These are phyloP conservation scores for Cotesia glomerata DNA, from an alignment of 1,140 invertebrate genomes.

Conservation along the genomic window DNA sequence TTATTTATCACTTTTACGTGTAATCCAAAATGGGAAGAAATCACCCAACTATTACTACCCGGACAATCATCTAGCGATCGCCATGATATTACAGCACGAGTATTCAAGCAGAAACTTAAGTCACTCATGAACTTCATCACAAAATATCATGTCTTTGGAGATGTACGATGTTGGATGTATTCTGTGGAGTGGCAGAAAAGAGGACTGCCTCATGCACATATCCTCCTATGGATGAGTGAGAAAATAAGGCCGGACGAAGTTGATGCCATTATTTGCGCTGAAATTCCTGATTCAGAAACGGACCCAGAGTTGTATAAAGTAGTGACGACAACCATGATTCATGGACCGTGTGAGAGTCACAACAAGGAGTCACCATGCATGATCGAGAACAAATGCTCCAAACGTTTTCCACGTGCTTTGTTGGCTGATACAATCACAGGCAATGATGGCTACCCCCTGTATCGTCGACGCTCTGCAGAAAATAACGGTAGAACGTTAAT, in stretches of 20 bases:
- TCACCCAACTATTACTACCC: slow-evolving; percentile 29
- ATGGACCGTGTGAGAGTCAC: slow-evolving; percentile 63
- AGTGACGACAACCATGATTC: slow-evolving; percentile 62
- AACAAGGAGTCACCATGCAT: slow-evolving; percentile 63
- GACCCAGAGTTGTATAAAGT: slow-evolving; percentile 57
- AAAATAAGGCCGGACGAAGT: slow-evolving; percentile 40
- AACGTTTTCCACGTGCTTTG: slow-evolving; percentile 53
- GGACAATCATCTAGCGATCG: slow-evolving; percentile 43
- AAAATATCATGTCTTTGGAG: slow-evolving; percentile 48
- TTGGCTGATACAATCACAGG: slow-evolving; percentile 48
- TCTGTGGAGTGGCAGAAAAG: slow-evolving; percentile 63
- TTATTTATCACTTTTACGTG: slow-evolving; percentile 45
- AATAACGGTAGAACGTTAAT: slow-evolving; percentile 26
- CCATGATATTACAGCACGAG: slow-evolving; percentile 54
- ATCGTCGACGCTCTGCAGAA: slow-evolving; percentile 39
- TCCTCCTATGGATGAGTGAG: slow-evolving; percentile 58
- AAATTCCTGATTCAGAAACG: slow-evolving; percentile 61
- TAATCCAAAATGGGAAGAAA: slow-evolving; percentile 58
- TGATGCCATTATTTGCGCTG: slow-evolving; percentile 58
- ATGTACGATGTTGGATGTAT: slow-evolving; percentile 54
- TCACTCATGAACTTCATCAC: slow-evolving; percentile 41
- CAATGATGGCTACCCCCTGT: slow-evolving; percentile 50
- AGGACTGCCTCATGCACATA: slow-evolving; percentile 53
- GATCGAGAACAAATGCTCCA: slow-evolving; percentile 59
- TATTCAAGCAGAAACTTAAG: slow-evolving; percentile 54